Conservation (phyloP, 2,888 invertebrate species). For the Microdon myrmicae region DNA sequence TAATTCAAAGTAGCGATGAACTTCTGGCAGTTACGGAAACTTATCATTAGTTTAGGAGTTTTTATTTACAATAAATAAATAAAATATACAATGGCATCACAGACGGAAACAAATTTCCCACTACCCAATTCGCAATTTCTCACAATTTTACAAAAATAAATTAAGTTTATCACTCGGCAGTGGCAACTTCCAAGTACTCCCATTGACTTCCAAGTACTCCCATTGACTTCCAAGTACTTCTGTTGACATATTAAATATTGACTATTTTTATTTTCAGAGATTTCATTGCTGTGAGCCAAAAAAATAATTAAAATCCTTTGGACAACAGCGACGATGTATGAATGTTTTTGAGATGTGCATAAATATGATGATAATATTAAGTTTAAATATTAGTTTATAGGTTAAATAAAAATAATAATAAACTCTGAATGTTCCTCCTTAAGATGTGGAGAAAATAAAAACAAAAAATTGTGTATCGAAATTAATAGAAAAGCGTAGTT, state of each 20-base stretch:
- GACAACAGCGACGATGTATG: constrained; percentile 38
- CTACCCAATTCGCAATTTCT: no score
- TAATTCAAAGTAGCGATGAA: no score
- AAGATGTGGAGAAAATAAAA: constrained; percentile 51
- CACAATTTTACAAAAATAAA: no score
- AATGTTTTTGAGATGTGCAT: constrained; percentile 53
- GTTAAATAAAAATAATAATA: constrained; percentile 46
- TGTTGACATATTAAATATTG: constrained; percentile 54
- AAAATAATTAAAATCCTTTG: constrained; percentile 36
- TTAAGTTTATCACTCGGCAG: no score
- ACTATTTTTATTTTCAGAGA: constrained; percentile 41
- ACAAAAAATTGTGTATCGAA: constrained; percentile 39
- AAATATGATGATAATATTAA: constrained; percentile 58
- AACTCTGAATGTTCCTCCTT: constrained; percentile 49
- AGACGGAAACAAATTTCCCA: no score
- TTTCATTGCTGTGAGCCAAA: constrained; percentile 66
- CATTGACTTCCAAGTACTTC: background rate
- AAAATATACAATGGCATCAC: no score
- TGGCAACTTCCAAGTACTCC: no score
- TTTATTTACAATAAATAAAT: no score
- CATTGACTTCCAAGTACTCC: no score
- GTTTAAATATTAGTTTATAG: constrained; percentile 53
- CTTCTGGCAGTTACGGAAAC: no score
- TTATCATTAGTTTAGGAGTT: no score
- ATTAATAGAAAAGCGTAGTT: constrained; percentile 30